Conservation (phyloP, 2,797 vertebrate genomes). For the Petrocephalus schoutedeni region DNA sequence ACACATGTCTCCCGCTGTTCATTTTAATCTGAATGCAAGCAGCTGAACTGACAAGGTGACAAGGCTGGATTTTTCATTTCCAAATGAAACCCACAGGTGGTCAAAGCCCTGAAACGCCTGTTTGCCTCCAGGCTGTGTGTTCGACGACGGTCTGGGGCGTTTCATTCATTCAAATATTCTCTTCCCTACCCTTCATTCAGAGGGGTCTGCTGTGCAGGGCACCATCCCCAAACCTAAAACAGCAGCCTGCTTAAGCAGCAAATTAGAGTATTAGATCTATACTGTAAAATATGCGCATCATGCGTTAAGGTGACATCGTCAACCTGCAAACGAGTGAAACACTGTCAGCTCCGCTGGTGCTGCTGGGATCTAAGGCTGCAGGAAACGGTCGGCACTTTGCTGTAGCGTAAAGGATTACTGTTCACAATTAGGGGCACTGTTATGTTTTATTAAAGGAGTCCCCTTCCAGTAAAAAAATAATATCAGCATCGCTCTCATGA, state of each 20-base stretch:
- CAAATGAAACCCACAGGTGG: background rate
- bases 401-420: background rate
- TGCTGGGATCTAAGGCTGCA: background rate
- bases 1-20: background rate
- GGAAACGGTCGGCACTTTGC: background rate
- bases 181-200: background rate
- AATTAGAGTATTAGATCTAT: background rate
- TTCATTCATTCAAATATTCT: background rate
- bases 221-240: background rate
- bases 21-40: conserved; percentile 10
- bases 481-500: too few relatives aligned
- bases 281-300: background rate
- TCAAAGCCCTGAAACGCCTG: background rate
- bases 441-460: background rate
- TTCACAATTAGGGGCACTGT: background rate
- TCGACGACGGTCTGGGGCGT: background rate
- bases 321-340: background rate
- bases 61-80: background rate
- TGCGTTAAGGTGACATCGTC: background rate
- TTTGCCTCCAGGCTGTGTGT: background rate
- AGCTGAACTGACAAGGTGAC: background rate
- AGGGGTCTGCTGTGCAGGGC: background rate
- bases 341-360: background rate
- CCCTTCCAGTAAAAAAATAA: background rate
- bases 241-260: background rate